Evolutionary conservation across 2,113 vertebrate genomes (phyloP).

Genomic region (Ciconia maguari): DNA sequence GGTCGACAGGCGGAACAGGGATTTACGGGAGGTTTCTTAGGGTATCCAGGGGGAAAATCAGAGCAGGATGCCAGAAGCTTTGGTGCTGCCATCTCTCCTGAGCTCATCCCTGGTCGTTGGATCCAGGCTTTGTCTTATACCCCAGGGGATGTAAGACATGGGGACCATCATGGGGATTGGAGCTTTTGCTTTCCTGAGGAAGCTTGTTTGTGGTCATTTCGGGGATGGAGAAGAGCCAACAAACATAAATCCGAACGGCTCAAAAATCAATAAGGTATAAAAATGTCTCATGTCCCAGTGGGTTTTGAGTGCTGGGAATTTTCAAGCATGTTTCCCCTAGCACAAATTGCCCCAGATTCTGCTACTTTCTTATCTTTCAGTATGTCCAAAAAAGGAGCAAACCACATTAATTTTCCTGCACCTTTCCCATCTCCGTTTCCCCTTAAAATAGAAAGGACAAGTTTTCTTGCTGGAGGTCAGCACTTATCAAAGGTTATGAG

Average conservation of each 20-base stretch:
- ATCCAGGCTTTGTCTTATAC: neutral
- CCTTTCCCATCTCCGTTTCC: neutral
- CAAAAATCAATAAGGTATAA: neutral
- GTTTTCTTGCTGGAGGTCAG: slow-evolving; percentile 24
- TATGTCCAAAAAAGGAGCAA: neutral
- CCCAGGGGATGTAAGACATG: no score
- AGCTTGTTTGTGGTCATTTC: neutral
- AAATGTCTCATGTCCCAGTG: neutral
- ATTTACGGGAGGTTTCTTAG: neutral
- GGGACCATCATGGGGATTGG: neutral
- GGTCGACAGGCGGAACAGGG: neutral
- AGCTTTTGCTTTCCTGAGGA: neutral
- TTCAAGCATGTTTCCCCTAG: neutral
- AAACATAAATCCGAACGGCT: neutral
- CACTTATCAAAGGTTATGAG: slow-evolving; percentile 3
- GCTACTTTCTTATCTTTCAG: neutral
- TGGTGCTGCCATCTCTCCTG: neutral
- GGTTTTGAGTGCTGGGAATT: neutral
- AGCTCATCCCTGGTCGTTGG: neutral
- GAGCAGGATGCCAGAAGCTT: neutral
- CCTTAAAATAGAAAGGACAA: neutral
- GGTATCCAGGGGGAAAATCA: neutral
- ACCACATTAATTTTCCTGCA: neutral
- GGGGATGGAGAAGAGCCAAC: neutral
- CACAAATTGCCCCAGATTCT: neutral